Evolutionary conservation across 2,113 vertebrate species (phyloP).

Genomic region (Eudyptes chrysolophus): DNA sequence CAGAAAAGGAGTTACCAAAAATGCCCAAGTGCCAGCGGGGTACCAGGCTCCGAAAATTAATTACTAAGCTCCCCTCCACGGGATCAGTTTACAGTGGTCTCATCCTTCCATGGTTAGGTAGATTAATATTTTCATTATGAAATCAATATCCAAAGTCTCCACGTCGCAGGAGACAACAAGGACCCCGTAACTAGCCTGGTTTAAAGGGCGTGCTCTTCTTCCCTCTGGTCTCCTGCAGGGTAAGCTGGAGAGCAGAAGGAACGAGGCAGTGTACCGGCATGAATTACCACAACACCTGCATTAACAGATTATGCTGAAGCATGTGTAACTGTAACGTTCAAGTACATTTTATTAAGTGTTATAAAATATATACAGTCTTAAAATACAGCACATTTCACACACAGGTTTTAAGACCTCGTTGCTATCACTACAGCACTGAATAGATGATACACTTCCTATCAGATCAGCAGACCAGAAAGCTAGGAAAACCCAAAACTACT

Average conservation of each 20-base stretch:
- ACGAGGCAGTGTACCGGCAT: background rate
- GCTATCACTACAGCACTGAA: background rate
- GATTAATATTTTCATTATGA: background rate
- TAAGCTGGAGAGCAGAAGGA: background rate
- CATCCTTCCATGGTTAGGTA: background rate
- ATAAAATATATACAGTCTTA: slow-evolving; percentile 31
- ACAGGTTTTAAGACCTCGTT: background rate
- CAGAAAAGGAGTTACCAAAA: background rate
- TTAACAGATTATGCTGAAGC: slow-evolving; percentile 7
- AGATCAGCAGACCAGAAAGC: background rate
- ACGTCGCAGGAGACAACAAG: fast-evolving
- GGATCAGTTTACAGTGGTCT: background rate
- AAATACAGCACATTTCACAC: background rate
- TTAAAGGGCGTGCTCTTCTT: background rate
- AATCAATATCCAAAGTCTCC: background rate
- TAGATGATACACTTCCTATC: background rate
- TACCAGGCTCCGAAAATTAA: background rate
- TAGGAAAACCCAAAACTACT: background rate
- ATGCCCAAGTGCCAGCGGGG: fast-evolving
- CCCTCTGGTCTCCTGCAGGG: background rate
- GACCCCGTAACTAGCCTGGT: fast-evolving
- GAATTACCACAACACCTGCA: background rate
- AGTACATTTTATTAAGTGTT: slow-evolving; percentile 52
- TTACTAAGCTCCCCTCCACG: background rate
- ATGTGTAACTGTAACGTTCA: background rate